Percentiles rank a stretch among this genome's conserved stretches.
Conservation (phyloP, 2,797 vertebrate species). For the Sitta carolinensis region DNA sequence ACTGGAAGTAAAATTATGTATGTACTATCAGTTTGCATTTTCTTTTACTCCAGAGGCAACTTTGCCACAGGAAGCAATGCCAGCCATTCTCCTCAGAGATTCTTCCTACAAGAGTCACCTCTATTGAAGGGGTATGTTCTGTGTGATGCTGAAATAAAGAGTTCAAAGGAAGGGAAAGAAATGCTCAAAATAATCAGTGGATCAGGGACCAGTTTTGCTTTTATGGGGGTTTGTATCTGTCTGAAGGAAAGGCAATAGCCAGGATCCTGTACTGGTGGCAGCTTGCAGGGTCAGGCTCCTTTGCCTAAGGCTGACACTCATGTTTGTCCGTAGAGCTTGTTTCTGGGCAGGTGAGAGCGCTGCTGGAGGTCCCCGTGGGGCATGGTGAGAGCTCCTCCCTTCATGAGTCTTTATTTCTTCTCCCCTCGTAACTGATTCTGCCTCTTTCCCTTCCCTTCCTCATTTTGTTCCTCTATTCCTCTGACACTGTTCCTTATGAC, state of each 20-base stretch:
- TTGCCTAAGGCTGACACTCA: neutral
- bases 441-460: neutral
- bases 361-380: neutral
- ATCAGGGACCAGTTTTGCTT: neutral
- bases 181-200: neutral
- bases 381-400: neutral
- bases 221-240: neutral
- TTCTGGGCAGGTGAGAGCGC: neutral
- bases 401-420: neutral
- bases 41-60: neutral
- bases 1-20: neutral
- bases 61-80: neutral
- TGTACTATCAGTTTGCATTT: neutral
- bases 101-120: neutral
- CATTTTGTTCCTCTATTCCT: neutral
- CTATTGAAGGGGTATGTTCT: neutral
- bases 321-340: rapidly evolving
- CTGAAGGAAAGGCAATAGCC: neutral
- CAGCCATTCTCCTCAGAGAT: neutral
- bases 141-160: neutral
- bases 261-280: neutral
- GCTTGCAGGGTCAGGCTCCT: rapidly evolving
- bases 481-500: neutral
- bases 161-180: neutral
- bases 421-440: neutral